Percentiles rank a stretch among this genome's conserved stretches.
phyloP scores from a whole-genome alignment of 2,888 invertebrate genomes.

The Dione juno region DNA sequence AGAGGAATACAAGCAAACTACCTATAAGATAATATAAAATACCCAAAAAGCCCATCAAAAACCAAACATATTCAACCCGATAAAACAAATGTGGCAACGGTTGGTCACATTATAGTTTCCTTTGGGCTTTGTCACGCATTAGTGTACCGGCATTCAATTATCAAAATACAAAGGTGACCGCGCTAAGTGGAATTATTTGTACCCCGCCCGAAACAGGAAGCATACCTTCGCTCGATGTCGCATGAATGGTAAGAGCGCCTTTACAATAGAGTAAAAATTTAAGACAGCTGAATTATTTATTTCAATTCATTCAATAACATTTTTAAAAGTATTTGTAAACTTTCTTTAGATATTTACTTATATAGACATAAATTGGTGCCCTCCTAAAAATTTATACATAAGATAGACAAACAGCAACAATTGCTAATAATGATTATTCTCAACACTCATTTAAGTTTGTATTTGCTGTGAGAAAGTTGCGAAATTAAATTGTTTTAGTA shows the following conservation, averaged over 20 bases:
- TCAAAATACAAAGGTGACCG: constrained; percentile 55
- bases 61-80: constrained; percentile 26
- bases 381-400: too few relatives aligned
- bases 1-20: background rate
- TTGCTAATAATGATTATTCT: too few relatives aligned
- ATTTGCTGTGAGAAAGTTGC: too few relatives aligned
- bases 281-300: constrained; percentile 5
- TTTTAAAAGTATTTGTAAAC: too few relatives aligned
- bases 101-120: constrained; percentile 41
- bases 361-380: too few relatives aligned
- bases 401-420: too few relatives aligned
- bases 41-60: constrained; percentile 24
- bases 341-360: too few relatives aligned
- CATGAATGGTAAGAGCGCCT: constrained; percentile 20
- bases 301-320: background rate
- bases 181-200: constrained; percentile 70
- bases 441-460: too few relatives aligned
- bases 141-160: constrained; percentile 53
- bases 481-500: too few relatives aligned
- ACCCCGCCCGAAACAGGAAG: constrained; percentile 61
- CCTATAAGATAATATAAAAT: constrained; percentile 26
- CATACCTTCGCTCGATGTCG: constrained; percentile 63
- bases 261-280: constrained; percentile 15
- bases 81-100: constrained; percentile 39
- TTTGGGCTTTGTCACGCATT: constrained; percentile 42